Evolutionary conservation across 2,113 vertebrate genomes (phyloP), one percentile per base, ranked within the genome.

Genomic region (Perccottus glenii): DNA sequence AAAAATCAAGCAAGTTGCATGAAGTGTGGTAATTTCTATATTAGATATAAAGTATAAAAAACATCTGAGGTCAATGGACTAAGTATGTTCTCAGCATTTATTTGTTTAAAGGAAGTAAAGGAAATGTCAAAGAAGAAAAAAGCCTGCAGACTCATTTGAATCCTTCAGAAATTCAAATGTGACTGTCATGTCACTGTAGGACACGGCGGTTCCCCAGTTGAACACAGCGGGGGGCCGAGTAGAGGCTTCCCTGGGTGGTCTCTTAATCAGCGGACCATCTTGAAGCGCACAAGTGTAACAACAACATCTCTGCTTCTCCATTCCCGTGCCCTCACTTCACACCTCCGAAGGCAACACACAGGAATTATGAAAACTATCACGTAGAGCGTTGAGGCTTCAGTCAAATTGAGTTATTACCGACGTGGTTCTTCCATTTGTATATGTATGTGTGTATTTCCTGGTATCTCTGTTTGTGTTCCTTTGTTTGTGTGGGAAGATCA

Each of bases 401-500:
- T 40, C 8, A 40, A 5, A 40, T 40, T 40, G 38, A 27, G 19
- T 27, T 32, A 62, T 33, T 44, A 63, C 44, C 74, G 62, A 40
- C 64, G 64, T 64, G 53, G 51, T 43, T 74, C 50, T 44, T 43
- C 43, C 33, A 40, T 77, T 32, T 67, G 65, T 27, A 44, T 60
- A 5, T 44, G n/a, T n/a, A 42, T 56, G n/a, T 64, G 66, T 52
- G 64, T 65, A 64, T 76, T 40, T 67, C 73, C 19, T 27, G 19
- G 19, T 27, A 27, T 27, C 19, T 82, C 78, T 83, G 82, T 83
- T 83, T 82, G 5, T 35, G 48, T 74, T 68, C 68, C 57, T 64
- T 69, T 63, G 60, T 55, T 27, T 27, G 60, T 75, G 81, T 79
- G 70, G 81, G 82, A 79, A 68, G 78, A 79, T 81, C 64, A 80